Evolutionary conservation across 2,888 invertebrate genomes (phyloP).

Genomic region (Rhamnusium bicolor): DNA sequence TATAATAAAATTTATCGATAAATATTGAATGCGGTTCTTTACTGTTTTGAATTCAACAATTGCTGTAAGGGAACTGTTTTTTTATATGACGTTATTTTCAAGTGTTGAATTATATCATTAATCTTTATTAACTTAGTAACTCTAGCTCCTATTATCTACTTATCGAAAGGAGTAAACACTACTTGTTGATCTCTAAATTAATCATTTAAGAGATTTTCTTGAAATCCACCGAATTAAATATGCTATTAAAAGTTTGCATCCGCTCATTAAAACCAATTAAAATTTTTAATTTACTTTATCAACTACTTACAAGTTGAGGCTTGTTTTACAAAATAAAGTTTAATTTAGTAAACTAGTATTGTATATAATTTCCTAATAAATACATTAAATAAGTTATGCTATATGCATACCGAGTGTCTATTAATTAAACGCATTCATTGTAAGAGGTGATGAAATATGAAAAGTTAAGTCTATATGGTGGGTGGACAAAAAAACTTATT

Average conservation of each 20-base stretch:
- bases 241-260: slow-evolving; percentile 40
- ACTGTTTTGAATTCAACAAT: neutral
- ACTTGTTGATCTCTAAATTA: slow-evolving; percentile 38
- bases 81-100: slow-evolving; percentile 8
- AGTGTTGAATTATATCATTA: slow-evolving; percentile 13
- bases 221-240: slow-evolving; percentile 45
- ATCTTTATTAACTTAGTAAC: slow-evolving; percentile 4
- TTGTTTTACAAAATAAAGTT: neutral
- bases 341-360: too few species aligned
- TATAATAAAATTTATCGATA: too few species aligned
- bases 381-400: too few species aligned
- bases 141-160: slow-evolving; percentile 8
- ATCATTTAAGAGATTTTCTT: slow-evolving; percentile 48
- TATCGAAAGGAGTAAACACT: slow-evolving; percentile 14
- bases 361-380: too few species aligned
- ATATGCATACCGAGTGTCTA: too few species aligned
- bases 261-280: slow-evolving; percentile 47
- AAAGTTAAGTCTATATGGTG: too few species aligned
- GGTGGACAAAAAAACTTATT: too few species aligned
- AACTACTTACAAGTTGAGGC: slow-evolving; percentile 14
- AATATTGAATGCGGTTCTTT: neutral
- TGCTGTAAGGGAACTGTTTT: neutral
- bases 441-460: too few species aligned
- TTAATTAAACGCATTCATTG: too few species aligned
- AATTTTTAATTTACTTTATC: slow-evolving; percentile 28